phyloP scores from a whole-genome alignment of 1,140 invertebrate genomes.

The Diachasma alloeum region DNA sequence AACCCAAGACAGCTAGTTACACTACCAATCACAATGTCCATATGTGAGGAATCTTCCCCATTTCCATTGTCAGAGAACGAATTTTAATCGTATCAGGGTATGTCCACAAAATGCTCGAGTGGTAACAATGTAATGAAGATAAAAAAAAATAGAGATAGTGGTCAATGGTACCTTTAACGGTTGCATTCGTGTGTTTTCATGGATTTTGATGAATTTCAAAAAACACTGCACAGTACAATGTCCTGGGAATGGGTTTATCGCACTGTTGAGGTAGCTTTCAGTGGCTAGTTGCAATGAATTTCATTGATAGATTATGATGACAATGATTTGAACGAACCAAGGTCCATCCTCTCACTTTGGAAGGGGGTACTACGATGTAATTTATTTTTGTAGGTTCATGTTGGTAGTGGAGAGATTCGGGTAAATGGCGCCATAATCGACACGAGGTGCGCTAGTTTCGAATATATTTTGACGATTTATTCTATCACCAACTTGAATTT shows the following conservation, averaged over 20 bases:
- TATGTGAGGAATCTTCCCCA: background rate
- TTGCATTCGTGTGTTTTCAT: background rate
- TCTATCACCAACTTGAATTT: too few species aligned
- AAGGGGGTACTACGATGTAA: background rate
- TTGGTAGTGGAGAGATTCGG: background rate
- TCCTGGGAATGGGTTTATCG: background rate
- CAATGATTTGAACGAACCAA: slow-evolving; percentile 15
- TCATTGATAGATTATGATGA: slow-evolving; percentile 15
- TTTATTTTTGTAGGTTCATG: background rate
- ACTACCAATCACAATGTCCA: background rate
- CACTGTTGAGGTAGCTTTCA: background rate
- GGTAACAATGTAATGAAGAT: background rate
- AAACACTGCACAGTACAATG: background rate
- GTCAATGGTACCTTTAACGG: background rate
- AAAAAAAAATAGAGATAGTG: slow-evolving; percentile 12
- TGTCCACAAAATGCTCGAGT: background rate
- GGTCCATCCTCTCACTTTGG: slow-evolving; percentile 3
- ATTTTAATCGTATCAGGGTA: background rate
- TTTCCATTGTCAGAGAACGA: background rate
- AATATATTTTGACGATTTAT: background rate
- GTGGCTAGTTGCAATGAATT: background rate
- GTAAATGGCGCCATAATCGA: too few species aligned
- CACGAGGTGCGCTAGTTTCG: background rate
- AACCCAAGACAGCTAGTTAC: background rate
- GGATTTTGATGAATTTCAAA: background rate